Evolutionary conservation across 2,888 invertebrate species (phyloP).

Genomic region (Muschampia plurimacula): DNA sequence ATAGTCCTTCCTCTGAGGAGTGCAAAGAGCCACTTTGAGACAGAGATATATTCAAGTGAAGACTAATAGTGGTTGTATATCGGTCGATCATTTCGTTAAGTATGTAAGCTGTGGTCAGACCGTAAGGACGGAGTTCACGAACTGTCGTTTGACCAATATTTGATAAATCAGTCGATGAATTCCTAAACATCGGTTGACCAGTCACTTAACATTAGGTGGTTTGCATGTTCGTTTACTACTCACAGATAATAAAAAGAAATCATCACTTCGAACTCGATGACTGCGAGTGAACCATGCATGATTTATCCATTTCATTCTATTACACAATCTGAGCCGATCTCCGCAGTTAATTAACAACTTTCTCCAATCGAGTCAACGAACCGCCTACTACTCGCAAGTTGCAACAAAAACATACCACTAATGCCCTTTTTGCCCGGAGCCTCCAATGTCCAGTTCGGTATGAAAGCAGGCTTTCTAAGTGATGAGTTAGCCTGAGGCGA

Average conservation of each 20-base stretch:
- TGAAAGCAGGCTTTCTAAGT: conserved; percentile 12
- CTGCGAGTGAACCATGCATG: conserved; percentile 41
- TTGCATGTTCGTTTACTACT: no score
- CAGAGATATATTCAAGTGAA: neutral
- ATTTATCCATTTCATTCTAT: conserved; percentile 49
- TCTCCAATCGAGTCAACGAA: conserved; percentile 78
- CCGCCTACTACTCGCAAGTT: conserved; percentile 41
- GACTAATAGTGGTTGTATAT: no score
- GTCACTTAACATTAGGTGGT: no score
- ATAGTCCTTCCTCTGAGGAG: no score
- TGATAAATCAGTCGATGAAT: no score
- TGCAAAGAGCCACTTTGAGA: neutral
- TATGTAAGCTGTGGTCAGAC: no score
- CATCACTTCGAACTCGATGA: neutral
- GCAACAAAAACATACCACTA: conserved; percentile 26
- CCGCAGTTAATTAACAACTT: conserved; percentile 77
- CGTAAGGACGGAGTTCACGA: no score
- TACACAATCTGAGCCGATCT: conserved; percentile 75
- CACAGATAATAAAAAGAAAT: neutral
- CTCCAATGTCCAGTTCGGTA: conserved; percentile 12
- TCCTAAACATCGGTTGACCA: no score
- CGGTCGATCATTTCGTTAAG: no score
- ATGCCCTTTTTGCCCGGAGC: conserved; percentile 36
- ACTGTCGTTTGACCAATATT: no score
- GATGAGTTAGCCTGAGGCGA: neutral